Evolutionary conservation across 2,888 invertebrate species (phyloP).

Genomic region (Lochmaea crataegi): DNA sequence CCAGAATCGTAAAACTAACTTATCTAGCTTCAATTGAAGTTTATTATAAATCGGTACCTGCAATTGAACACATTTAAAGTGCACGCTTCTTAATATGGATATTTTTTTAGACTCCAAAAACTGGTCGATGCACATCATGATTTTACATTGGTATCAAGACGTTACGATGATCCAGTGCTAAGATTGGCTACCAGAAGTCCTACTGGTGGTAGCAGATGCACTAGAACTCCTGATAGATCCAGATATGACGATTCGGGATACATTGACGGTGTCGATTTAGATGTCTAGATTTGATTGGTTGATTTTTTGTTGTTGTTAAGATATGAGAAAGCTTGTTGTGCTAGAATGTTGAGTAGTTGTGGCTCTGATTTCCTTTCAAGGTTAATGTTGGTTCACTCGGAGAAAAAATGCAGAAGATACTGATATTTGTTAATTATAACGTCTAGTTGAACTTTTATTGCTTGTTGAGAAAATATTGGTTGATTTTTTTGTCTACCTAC

Average conservation of each 20-base stretch:
- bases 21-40: no score
- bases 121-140: constrained; percentile 88
- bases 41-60: no score
- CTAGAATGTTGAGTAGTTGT: not conserved
- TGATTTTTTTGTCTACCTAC: not conserved
- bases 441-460: not conserved
- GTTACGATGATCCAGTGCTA: constrained; percentile 73
- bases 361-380: not conserved
- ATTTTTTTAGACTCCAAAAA: constrained; percentile 76
- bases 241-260: constrained; percentile 80
- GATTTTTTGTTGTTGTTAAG: constrained; percentile 1
- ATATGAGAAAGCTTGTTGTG: not conserved
- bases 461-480: not conserved
- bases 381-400: not conserved
- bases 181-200: constrained; percentile 69
- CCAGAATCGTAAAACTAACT: no score
- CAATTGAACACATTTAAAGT: no score
- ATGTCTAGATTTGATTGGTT: constrained; percentile 57
- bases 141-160: constrained; percentile 84
- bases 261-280: constrained; percentile 75
- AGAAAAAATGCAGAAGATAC: not conserved
- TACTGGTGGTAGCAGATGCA: constrained; percentile 66
- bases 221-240: constrained; percentile 67
- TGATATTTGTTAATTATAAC: not conserved
- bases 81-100: not conserved